Evolutionary conservation across 2,113 vertebrate species (phyloP).

Genomic region (Erythrocercus mccallii): DNA sequence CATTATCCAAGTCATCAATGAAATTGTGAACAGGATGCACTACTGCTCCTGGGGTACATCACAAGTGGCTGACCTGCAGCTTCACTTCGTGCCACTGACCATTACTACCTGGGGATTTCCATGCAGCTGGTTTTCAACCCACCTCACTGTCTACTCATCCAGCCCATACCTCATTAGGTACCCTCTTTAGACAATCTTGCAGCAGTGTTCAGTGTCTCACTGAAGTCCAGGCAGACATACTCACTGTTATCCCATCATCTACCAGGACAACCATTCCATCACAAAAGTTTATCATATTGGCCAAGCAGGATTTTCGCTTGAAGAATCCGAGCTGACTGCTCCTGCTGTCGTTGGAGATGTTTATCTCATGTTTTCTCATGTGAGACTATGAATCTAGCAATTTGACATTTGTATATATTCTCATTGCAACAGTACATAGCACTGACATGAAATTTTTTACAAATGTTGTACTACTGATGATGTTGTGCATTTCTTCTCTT

Average conservation of each 20-base stretch:
- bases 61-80: not conserved
- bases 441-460: not conserved
- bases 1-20: not conserved
- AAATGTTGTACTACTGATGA: not conserved
- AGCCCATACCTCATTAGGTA: not conserved
- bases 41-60: not conserved
- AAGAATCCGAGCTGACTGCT: not conserved
- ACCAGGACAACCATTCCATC: not conserved
- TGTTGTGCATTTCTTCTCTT: not conserved
- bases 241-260: not conserved
- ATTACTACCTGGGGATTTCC: not conserved
- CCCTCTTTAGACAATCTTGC: not conserved
- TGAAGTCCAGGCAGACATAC: not conserved
- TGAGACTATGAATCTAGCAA: not conserved
- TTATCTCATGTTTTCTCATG: not conserved
- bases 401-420: not conserved
- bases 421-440: not conserved
- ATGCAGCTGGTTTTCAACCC: not conserved
- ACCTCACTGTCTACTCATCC: not conserved
- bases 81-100: rapidly evolving
- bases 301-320: not conserved
- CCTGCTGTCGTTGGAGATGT: not conserved
- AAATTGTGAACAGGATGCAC: not conserved
- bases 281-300: not conserved
- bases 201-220: not conserved